Conservation (phyloP, 30 jellyfish, hydroid and myxozoan species). For the Catostylus mosaicus region DNA sequence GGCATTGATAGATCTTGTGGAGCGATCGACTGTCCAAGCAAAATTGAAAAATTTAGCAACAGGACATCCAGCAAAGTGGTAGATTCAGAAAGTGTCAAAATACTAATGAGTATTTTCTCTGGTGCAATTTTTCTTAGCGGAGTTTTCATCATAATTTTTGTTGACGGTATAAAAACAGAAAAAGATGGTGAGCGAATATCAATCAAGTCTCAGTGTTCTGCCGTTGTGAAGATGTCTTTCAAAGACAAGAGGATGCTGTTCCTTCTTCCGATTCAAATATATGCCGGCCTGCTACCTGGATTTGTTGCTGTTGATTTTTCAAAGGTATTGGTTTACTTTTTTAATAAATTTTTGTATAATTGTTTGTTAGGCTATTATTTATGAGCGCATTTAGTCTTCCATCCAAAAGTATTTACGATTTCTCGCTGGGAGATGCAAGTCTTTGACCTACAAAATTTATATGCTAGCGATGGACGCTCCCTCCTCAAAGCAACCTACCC, state of each 20-base stretch:
- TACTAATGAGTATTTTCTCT: slow-evolving; percentile 32
- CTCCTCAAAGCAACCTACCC: no score
- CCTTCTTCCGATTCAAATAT: slow-evolving; percentile 16
- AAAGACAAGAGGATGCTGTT: slow-evolving; percentile 53
- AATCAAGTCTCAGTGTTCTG: slow-evolving; percentile 27
- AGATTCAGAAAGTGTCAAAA: slow-evolving; percentile 42
- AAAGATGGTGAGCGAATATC: slow-evolving; percentile 4
- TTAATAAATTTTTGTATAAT: no score
- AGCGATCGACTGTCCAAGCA: slow-evolving; percentile 54
- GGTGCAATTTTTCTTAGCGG: slow-evolving; percentile 39
- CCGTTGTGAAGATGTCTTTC: slow-evolving; percentile 4
- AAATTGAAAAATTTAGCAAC: neutral
- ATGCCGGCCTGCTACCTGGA: slow-evolving; percentile 42
- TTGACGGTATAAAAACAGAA: slow-evolving; percentile 14
- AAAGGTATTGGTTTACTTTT: slow-evolving; percentile 12
- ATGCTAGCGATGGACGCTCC: no score
- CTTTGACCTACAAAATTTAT: no score
- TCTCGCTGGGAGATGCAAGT: no score
- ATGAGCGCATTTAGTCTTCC: no score
- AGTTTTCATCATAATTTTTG: slow-evolving; percentile 6
- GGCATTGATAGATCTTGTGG: slow-evolving; percentile 29
- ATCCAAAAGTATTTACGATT: no score
- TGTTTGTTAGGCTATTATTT: no score
- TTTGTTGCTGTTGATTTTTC: slow-evolving; percentile 44
- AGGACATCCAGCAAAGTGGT: slow-evolving; percentile 1